These are phyloP conservation scores for Iselma pallidipennis DNA, from an alignment of 2,888 invertebrate genomes.

Conservation along the genomic window DNA sequence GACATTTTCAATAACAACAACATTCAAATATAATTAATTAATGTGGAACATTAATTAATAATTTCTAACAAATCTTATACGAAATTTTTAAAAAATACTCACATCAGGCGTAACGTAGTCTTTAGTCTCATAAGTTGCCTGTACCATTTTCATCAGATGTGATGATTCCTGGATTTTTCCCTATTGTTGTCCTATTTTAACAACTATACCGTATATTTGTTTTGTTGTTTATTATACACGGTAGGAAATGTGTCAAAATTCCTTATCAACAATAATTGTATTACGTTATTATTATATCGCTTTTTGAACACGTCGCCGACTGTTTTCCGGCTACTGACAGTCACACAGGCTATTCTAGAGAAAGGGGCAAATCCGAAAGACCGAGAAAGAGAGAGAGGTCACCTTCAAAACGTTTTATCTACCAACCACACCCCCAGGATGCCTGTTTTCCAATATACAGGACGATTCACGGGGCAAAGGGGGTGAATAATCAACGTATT, in stretches of 20 bases:
- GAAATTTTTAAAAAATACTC: slow-evolving; percentile 14
- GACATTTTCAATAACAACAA: too few relatives aligned
- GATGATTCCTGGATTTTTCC: not conserved
- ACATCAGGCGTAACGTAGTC: slow-evolving; percentile 22
- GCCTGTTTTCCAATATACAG: not conserved
- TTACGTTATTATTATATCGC: too few relatives aligned
- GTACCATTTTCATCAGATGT: slow-evolving; percentile 19
- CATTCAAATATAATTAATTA: too few relatives aligned
- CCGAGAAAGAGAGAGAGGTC: slow-evolving; percentile 6
- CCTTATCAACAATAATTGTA: too few relatives aligned
- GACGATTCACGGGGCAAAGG: too few relatives aligned
- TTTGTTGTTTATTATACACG: too few relatives aligned
- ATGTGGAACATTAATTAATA: too few relatives aligned
- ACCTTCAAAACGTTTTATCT: slow-evolving; percentile 10
- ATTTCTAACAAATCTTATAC: not conserved
- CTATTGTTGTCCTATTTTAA: not conserved
- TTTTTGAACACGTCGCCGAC: too few relatives aligned
- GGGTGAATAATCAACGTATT: too few relatives aligned
- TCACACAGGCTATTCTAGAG: not conserved
- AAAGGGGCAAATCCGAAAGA: not conserved
- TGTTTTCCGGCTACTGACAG: too few relatives aligned
- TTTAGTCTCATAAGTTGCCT: slow-evolving; percentile 14
- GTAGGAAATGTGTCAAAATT: too few relatives aligned
- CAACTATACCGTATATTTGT: too few relatives aligned
- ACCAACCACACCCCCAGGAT: slow-evolving; percentile 17